phyloP scores from a whole-genome alignment of 2,888 invertebrate genomes.

The Diarsia mendica region DNA sequence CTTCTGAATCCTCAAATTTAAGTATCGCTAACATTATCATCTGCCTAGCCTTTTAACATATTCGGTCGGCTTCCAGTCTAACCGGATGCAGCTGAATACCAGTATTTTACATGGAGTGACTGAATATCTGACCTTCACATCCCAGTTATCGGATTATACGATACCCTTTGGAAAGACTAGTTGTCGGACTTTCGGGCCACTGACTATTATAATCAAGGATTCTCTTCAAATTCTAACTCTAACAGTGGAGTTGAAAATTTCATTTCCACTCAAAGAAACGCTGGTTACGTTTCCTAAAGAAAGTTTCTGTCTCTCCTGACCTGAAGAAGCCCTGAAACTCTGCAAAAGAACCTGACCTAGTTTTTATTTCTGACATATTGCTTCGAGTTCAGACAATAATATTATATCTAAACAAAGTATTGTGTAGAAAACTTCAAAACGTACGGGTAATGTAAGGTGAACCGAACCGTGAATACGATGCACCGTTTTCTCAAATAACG shows the following conservation, averaged over 20 bases:
- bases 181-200: no score
- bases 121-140: no score
- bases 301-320: background rate
- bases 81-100: no score
- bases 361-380: background rate
- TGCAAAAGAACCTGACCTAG: background rate
- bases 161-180: no score
- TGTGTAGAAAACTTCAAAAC: constrained; percentile 16
- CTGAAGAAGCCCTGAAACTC: background rate
- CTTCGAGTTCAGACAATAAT: background rate
- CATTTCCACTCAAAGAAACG: background rate
- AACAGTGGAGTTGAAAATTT: background rate
- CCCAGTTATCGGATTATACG: no score
- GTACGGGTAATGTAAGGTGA: constrained; percentile 15
- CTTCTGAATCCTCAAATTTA: background rate
- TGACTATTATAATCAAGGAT: no score
- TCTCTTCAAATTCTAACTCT: background rate
- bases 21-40: no score
- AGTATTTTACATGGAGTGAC: no score
- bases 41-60: no score
- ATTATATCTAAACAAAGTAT: constrained; percentile 16
- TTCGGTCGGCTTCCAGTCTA: no score
- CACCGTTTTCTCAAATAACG: constrained; percentile 60
- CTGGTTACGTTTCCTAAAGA: background rate
- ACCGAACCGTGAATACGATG: constrained; percentile 37